These are phyloP conservation scores for Microchirus variegatus DNA, from an alignment of 2,797 vertebrate species.

Conservation along the genomic window DNA sequence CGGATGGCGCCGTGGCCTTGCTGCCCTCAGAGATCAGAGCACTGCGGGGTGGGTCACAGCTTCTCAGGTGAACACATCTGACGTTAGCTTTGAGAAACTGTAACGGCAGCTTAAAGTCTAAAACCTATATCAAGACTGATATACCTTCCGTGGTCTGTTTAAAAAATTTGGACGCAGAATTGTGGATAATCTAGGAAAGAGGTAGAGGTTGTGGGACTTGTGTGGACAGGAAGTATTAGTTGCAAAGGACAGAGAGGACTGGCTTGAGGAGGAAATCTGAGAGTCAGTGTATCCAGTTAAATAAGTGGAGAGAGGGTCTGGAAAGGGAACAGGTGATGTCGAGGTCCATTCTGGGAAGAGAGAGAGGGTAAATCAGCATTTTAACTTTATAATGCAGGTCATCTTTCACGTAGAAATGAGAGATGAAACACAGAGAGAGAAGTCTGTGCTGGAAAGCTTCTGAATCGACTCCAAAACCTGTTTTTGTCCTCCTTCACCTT, in stretches of 20 bases:
- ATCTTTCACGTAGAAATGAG: constrained; percentile 28
- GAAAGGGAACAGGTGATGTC: constrained; percentile 26
- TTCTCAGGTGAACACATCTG: constrained; percentile 54
- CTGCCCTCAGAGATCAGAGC: constrained; percentile 53
- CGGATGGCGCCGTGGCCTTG: constrained; percentile 21
- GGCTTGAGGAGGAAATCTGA: constrained; percentile 34
- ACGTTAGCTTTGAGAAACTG: constrained; percentile 57
- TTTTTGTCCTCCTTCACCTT: constrained; percentile 8
- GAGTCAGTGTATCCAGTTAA: constrained; percentile 10
- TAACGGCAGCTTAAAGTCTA: constrained; percentile 35
- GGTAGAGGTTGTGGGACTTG: background rate
- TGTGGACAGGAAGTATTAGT: constrained; percentile 40
- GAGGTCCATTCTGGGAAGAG: constrained; percentile 3
- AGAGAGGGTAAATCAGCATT: constrained; percentile 22
- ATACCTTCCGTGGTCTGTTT: background rate
- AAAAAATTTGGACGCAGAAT: background rate
- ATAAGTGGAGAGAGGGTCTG: constrained; percentile 32
- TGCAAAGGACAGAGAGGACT: constrained; percentile 1
- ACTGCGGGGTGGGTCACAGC: constrained; percentile 46
- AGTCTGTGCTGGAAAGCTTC: constrained; percentile 8
- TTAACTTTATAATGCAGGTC: constrained; percentile 25
- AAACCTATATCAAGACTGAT: constrained; percentile 13
- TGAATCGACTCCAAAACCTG: constrained; percentile 4
- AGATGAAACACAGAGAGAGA: constrained; percentile 4
- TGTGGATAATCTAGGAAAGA: constrained; percentile 4